Conservation (phyloP, 2,797 vertebrate genomes). For the Notoglanidium macrostoma region DNA sequence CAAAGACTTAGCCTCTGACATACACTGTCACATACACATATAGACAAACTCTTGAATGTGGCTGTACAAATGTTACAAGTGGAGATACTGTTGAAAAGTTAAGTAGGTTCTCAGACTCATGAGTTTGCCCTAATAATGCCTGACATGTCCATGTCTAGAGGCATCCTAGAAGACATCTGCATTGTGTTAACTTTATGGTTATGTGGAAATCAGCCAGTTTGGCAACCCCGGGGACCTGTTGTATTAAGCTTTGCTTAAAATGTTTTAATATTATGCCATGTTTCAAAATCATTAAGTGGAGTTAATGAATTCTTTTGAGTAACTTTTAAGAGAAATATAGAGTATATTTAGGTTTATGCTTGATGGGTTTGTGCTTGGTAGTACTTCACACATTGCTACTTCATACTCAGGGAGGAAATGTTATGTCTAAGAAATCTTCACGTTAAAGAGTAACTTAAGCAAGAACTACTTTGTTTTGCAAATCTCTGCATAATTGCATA, state of each 20-base stretch:
- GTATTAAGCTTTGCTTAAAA: background rate
- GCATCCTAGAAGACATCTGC: background rate
- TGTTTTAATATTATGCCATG: no score
- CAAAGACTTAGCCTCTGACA: background rate
- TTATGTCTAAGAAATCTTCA: background rate
- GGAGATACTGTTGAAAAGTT: background rate
- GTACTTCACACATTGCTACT: background rate
- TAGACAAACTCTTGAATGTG: background rate
- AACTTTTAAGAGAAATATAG: background rate
- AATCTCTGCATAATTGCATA: background rate
- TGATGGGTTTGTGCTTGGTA: background rate
- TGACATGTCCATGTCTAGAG: background rate
- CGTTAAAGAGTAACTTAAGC: background rate
- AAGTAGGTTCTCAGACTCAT: background rate
- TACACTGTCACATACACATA: background rate
- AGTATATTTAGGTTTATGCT: background rate
- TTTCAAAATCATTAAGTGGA: background rate
- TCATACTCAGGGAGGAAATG: background rate
- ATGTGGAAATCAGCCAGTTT: background rate
- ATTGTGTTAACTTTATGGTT: background rate
- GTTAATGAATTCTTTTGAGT: background rate
- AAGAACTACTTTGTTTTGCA: background rate
- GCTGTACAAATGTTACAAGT: background rate
- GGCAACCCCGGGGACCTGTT: background rate
- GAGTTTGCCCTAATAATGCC: background rate